Percentiles rank a stretch among this genome's conserved stretches.
Conservation (phyloP, 1,140 invertebrate genomes). For the Bathynomus jamesi region DNA sequence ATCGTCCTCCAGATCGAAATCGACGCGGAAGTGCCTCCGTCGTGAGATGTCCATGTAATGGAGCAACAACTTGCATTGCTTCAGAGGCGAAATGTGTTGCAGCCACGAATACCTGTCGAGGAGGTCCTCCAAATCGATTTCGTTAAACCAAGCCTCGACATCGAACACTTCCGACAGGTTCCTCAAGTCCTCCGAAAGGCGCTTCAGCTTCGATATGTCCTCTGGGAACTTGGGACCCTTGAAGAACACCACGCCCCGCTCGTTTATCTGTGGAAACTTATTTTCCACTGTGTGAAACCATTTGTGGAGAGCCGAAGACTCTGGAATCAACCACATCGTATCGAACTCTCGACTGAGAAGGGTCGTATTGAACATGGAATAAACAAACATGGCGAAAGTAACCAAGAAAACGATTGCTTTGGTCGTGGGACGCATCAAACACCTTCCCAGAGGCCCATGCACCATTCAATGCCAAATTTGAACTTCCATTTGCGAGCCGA, state of each 20-base stretch:
- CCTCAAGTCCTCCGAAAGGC: conserved; percentile 18
- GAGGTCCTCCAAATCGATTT: neutral
- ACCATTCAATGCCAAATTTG: neutral
- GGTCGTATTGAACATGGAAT: conserved; percentile 44
- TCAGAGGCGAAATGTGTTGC: neutral
- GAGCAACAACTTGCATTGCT: conserved; percentile 6
- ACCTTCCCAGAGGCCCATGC: neutral
- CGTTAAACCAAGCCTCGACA: conserved; percentile 41
- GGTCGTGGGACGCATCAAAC: neutral
- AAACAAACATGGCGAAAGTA: conserved; percentile 33
- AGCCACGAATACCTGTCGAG: conserved; percentile 16
- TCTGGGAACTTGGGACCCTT: conserved; percentile 38
- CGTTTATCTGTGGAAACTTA: conserved; percentile 49
- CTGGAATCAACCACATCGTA: conserved; percentile 49
- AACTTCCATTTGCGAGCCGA: neutral
- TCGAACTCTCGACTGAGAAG: conserved; percentile 50
- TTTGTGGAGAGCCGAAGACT: conserved; percentile 45
- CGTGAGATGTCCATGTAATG: conserved; percentile 12
- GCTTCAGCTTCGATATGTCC: conserved; percentile 26
- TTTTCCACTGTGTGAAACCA: conserved; percentile 45
- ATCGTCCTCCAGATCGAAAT: conserved; percentile 29
- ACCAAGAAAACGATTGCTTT: conserved; percentile 13
- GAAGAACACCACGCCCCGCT: conserved; percentile 47
- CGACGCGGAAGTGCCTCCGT: conserved; percentile 21
- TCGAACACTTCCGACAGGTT: conserved; percentile 34